Evolutionary conservation across 2,888 invertebrate genomes (phyloP).

Genomic region (Cremastinae sp.): DNA sequence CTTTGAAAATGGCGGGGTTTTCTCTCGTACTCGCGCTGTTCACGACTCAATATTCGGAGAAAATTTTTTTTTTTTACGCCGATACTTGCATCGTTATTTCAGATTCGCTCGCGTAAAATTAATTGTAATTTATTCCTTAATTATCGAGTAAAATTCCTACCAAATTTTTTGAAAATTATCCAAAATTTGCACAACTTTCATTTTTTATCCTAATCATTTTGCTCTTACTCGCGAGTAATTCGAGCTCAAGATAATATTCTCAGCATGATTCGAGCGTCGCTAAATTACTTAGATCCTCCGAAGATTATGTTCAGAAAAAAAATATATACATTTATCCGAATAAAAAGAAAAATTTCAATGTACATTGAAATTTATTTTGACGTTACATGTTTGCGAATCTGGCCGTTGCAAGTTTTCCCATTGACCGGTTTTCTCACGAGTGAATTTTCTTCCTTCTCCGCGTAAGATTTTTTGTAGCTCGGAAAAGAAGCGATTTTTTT

Average conservation of each 20-base stretch:
- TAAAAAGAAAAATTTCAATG: no score
- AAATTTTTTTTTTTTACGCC: background rate
- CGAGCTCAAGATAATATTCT: no score
- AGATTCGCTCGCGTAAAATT: background rate
- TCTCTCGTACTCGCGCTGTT: constrained; percentile 18
- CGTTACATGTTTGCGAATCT: no score
- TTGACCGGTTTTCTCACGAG: no score
- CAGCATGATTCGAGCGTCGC: no score
- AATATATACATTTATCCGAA: no score
- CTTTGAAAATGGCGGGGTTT: constrained; percentile 78
- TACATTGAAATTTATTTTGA: no score
- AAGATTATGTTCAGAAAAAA: no score
- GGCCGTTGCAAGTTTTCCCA: no score
- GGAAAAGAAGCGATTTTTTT: no score
- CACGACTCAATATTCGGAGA: background rate
- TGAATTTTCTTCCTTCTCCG: background rate
- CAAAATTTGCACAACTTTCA: background rate
- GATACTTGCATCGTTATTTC: background rate
- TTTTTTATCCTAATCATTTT: background rate
- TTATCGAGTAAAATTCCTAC: constrained; percentile 5
- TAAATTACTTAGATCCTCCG: no score
- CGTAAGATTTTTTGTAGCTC: background rate
- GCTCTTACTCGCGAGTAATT: no score
- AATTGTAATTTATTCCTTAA: background rate
- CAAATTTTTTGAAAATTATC: background rate